Base-by-base conservation (phyloP, 2,888 invertebrate genomes). In the Byasa hedistus region DNA sequence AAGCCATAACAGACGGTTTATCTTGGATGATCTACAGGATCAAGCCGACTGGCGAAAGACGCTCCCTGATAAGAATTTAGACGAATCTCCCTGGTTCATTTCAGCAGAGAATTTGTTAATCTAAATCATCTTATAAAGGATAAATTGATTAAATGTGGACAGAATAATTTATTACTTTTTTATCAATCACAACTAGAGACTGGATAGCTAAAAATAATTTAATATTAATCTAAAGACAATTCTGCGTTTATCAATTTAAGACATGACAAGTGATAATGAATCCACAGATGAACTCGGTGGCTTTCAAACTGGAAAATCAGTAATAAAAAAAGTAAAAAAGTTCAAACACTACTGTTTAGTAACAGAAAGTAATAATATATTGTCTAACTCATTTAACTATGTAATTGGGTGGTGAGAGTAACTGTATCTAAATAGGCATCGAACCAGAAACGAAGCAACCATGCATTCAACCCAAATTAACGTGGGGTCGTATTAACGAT, bases 21-120 rank as follows among this genome's bases (percentile, higher is more conserved):
- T 54, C 22, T 22, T 22, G n/a, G 52, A 23, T 22, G 22, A n/a
- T 22, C 22, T 21, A 22, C 52, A 22, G 52, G 52, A 54, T 54
- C n/a, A 54, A 54, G 36, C 39, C 36, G 48, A 22, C 22, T 19
- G 22, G 19, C 21, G 54, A 27, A 61, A 54, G 27, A 52, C n/a
- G n/a, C 10, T 8, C 21, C 8, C 52, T 19, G 61, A 61, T 36
- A 61, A 61, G 54, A 61, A 54, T 54, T 61, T 21, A 61, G 36
- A 22, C 21, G 54, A 61, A 52, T 39, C 54, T 54, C 22, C 22
- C 32, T 22, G 12, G n/a, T 54, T 22, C 12, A 15, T 22, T 48
- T 48, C 19, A 48, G 19, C 7, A n/a, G 8, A n/a, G 48, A n/a
- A n/a, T 48, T 48, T 48, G 48, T 48, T 48, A 5, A n/a, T 48